Base-by-base conservation (phyloP, 2,113 vertebrate genomes). In the Oryzias celebensis region DNA sequence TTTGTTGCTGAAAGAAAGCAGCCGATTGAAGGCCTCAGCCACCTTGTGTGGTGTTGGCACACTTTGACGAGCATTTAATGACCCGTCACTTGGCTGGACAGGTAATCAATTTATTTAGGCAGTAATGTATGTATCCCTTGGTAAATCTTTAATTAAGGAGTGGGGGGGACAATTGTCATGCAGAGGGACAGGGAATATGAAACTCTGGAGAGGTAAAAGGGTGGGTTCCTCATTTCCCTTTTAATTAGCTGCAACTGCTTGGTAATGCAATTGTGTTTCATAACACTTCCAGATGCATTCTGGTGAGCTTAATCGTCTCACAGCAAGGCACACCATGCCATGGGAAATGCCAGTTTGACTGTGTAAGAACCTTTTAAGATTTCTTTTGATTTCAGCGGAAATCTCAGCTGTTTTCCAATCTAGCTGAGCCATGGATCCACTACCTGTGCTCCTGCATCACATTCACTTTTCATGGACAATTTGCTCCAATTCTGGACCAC, bases 121-220 rank as follows among this genome's bases (percentile, higher is more conserved):
- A 68, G 77, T 92, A 91, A 91, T 90, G 87, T 88, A 90, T 89
- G 89, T 89, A 88, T 90, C 90, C 80, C 75, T 73, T 75, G 85
- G 80, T 76, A 86, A 82, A 85, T 88, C 82, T 87, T 84, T 89
- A 91, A 90, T 89, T 86, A 91, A 89, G 85, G 78, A 67, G 22
- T 3, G 64, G 65, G 62, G 63, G 75, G 58, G 77, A 83, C 62
- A 61, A 65, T 59, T 59, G 80, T 51, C 53, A 70, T 52, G 53
- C 74, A 72, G 75, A 31, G 50, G 52, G 36, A 57, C 62, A 58
- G 58, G 50, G 46, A 64, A 69, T 62, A 65, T 62, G 36, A 65
- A 82, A 62, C 63, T 68, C 58, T 31, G 63, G 14, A 47, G 5
- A 58, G 20, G 28, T 68, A 44, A 73, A 77, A 4, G 31, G 8